Percentiles rank a stretch among this genome's conserved stretches.
These are phyloP conservation scores for Limnephilus auricula DNA, from an alignment of 2,888 invertebrate species.

Conservation along the genomic window DNA sequence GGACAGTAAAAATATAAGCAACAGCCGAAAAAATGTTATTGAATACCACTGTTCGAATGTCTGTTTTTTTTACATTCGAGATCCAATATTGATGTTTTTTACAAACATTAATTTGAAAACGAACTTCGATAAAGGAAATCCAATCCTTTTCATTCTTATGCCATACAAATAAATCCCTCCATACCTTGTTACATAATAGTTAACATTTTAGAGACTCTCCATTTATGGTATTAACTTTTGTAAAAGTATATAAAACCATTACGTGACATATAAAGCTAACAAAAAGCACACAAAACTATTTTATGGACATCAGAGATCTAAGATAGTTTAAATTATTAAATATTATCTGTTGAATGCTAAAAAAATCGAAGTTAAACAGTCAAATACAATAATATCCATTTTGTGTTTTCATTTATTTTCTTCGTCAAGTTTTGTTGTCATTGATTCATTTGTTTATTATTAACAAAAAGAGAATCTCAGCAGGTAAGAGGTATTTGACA, in stretches of 20 bases:
- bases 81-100: background rate
- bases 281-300: background rate
- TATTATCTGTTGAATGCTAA: background rate
- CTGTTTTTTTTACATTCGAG: background rate
- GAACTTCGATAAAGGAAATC: background rate
- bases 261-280: background rate
- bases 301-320: background rate
- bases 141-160: background rate
- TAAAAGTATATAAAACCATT: background rate
- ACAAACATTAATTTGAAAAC: background rate
- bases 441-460: background rate
- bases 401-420: background rate
- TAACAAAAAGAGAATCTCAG: background rate
- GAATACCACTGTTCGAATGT: background rate
- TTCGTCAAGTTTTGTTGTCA: background rate
- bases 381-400: background rate
- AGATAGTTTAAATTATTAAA: background rate
- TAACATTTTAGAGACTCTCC: background rate
- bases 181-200: too few relatives aligned
- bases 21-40: background rate
- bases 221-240: background rate
- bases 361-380: background rate
- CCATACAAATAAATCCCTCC: background rate
- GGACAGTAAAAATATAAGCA: background rate
- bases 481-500: constrained; percentile 28